A percentile compares a stretch with the other conserved stretches of the same genome.
phyloP scores from a whole-genome alignment of 2,888 invertebrate genomes.

The Exephanes ischioxanthus region DNA sequence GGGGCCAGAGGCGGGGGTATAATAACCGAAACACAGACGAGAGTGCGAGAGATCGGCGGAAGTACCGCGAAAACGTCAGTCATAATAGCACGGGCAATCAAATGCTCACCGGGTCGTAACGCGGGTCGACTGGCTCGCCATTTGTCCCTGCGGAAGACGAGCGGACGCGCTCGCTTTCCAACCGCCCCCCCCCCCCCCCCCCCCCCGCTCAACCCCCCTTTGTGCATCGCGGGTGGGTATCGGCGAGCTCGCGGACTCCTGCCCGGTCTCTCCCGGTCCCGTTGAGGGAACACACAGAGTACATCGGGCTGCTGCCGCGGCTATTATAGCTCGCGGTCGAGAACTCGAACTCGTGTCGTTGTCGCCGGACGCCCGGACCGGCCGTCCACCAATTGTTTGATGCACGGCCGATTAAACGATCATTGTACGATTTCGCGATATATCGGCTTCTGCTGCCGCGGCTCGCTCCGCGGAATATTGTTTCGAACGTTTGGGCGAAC shows the following conservation, averaged over 20 bases:
- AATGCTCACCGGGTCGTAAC: slow-evolving; percentile 82
- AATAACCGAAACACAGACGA: slow-evolving; percentile 49
- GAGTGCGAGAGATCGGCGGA: slow-evolving; percentile 66
- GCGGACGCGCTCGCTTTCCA: slow-evolving; percentile 74
- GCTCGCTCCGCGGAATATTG: slow-evolving; percentile 78
- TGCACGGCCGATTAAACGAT: slow-evolving; percentile 84
- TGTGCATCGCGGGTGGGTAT: slow-evolving; percentile 51
- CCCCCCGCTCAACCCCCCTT: slow-evolving; percentile 1
- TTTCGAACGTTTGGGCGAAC: slow-evolving; percentile 71
- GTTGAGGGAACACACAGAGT: slow-evolving; percentile 29
- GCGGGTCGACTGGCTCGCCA: slow-evolving; percentile 64
- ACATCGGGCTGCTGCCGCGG: slow-evolving; percentile 37
- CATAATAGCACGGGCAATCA: slow-evolving; percentile 84
- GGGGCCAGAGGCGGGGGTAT: slow-evolving; percentile 4
- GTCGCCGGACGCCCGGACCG: slow-evolving; percentile 66
- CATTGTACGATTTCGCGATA: slow-evolving; percentile 78
- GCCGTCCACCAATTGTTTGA: slow-evolving; percentile 82
- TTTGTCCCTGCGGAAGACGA: slow-evolving; percentile 84
- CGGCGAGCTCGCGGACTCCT: slow-evolving; percentile 26
- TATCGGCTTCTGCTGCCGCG: slow-evolving; percentile 54
- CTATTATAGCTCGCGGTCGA: slow-evolving; percentile 51
- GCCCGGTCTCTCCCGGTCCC: slow-evolving; percentile 36
- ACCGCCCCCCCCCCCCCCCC: slow-evolving; percentile 23
- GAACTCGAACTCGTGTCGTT: slow-evolving; percentile 68
- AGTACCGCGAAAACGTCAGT: slow-evolving; percentile 79